Conservation (phyloP, 2,888 invertebrate species). For the Pycnomerus fuliginosus region DNA sequence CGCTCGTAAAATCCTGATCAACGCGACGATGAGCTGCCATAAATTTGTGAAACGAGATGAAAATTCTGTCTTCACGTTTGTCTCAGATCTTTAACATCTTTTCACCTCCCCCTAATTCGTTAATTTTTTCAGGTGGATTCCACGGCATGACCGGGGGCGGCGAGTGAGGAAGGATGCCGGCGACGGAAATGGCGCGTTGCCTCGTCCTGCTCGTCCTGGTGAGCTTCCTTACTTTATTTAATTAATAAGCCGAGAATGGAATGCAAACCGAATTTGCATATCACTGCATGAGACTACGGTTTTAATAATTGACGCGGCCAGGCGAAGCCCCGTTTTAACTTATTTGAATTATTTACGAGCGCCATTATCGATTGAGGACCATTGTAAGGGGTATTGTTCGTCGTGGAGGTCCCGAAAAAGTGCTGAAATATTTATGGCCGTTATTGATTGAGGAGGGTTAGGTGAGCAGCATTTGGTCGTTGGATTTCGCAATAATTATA, state of each 20-base stretch:
- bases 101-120: slow-evolving; percentile 1
- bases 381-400: no score
- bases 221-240: slow-evolving; percentile 8
- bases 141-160: slow-evolving; percentile 7
- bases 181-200: slow-evolving; percentile 11
- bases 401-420: no score
- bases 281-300: slow-evolving; percentile 12
- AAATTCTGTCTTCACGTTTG: slow-evolving; percentile 17
- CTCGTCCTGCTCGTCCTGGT: slow-evolving; percentile 13
- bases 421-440: no score
- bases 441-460: no score
- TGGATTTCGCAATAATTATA: no score
- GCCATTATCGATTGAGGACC: no score
- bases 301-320: slow-evolving; percentile 19
- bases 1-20: slow-evolving; percentile 25
- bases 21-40: slow-evolving; percentile 23
- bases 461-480: no score
- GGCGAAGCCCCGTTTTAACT: slow-evolving; percentile 1
- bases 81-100: slow-evolving; percentile 5
- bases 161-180: slow-evolving; percentile 14
- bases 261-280: slow-evolving; percentile 24
- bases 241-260: slow-evolving; percentile 17
- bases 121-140: slow-evolving; percentile 18
- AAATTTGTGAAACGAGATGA: slow-evolving; percentile 22
- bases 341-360: slow-evolving; percentile 8